These are phyloP conservation scores for Artibeus jamaicensis DNA, from an alignment of 2,797 vertebrate species.

Conservation along the genomic window DNA sequence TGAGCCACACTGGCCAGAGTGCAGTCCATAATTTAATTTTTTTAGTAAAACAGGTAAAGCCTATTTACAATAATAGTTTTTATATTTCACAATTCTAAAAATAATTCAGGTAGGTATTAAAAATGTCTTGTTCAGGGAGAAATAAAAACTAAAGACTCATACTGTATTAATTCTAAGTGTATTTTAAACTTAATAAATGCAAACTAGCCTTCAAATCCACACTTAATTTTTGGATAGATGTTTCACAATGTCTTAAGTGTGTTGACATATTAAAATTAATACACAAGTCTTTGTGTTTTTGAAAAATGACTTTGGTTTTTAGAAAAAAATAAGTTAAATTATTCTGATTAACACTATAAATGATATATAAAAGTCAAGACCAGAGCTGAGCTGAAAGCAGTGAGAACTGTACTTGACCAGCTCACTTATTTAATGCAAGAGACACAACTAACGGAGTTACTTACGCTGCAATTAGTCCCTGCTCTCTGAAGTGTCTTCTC, in stretches of 20 bases:
- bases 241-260: not conserved
- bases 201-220: not conserved
- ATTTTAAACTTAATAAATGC: not conserved
- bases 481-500: not conserved
- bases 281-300: not conserved
- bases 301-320: not conserved
- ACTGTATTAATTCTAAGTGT: not conserved
- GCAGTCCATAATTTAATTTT: not conserved
- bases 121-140: not conserved
- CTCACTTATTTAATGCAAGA: not conserved
- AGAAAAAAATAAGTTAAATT: constrained; percentile 5
- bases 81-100: not conserved
- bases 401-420: not conserved
- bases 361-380: not conserved
- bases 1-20: not conserved
- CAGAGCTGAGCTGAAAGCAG: not conserved
- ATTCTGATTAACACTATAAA: not conserved
- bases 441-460: not conserved
- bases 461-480: not conserved
- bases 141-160: not conserved
- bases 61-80: not conserved
- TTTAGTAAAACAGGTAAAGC: not conserved
- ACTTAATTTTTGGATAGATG: not conserved
- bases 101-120: not conserved
- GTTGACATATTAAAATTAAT: not conserved